Conservation (phyloP, 2,113 vertebrate genomes). For the Anser brachyrhynchus region DNA sequence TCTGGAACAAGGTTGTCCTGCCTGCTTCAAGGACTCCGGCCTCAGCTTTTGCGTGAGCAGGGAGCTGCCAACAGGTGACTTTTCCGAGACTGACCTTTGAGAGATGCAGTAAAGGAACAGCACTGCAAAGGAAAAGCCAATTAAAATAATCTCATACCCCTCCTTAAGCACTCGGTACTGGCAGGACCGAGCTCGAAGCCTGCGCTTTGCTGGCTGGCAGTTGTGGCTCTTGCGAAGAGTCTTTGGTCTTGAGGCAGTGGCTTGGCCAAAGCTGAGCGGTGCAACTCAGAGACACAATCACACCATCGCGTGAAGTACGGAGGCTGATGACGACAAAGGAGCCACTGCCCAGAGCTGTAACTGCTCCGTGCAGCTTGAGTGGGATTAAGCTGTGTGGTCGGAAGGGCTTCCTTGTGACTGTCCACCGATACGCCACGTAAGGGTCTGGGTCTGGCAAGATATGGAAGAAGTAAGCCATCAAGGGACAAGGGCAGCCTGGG, state of each 20-base stretch:
- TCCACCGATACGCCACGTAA: not conserved
- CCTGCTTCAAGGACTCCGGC: not conserved
- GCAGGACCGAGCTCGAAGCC: not conserved
- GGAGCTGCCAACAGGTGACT: not conserved
- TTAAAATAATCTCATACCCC: not conserved
- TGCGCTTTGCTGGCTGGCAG: not conserved
- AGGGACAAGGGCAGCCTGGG: not conserved
- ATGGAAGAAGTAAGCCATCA: not conserved
- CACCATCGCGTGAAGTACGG: not conserved
- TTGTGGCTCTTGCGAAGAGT: not conserved
- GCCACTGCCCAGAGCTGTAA: not conserved
- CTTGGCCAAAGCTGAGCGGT: not conserved
- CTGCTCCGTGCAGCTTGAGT: not conserved
- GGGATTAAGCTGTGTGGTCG: not conserved
- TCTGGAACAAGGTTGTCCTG: conserved; percentile 1
- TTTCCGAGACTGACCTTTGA: not conserved
- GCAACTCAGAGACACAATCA: not conserved
- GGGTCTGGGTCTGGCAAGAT: not conserved
- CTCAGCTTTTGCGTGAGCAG: not conserved
- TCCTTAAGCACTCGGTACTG: not conserved
- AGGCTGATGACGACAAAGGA: not conserved
- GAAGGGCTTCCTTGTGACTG: not conserved
- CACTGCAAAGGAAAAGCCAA: not conserved
- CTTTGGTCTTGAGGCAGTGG: not conserved
- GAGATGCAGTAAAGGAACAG: not conserved